These are phyloP conservation scores for Lacerta viridis DNA, from an alignment of 2,797 vertebrate genomes.

Conservation along the genomic window DNA sequence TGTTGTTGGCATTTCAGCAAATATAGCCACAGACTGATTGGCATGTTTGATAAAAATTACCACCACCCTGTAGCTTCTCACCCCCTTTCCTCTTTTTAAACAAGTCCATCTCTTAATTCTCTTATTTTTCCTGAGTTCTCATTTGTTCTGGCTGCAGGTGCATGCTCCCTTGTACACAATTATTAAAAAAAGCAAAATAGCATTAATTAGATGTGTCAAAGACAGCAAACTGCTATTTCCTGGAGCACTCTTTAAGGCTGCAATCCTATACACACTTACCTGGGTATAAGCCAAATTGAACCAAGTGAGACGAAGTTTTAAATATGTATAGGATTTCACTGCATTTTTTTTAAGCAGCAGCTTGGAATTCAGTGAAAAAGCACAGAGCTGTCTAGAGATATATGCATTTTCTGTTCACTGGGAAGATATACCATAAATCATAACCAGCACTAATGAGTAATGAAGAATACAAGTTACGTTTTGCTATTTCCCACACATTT, in stretches of 20 bases:
- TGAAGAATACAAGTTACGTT: constrained; percentile 23
- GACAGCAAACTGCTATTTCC: not conserved
- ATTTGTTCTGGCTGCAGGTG: not conserved
- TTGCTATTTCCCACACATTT: constrained; percentile 9
- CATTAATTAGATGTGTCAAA: not conserved
- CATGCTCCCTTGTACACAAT: not conserved
- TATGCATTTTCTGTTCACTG: constrained; percentile 12
- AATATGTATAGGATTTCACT: not conserved
- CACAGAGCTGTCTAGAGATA: constrained; percentile 13
- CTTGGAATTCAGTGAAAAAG: constrained; percentile 1
- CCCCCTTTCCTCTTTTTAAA: constrained; percentile 55
- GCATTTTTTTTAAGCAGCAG: not conserved
- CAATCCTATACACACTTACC: not conserved
- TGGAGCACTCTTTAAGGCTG: not conserved
- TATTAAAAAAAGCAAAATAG: no score
- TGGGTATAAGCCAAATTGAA: not conserved
- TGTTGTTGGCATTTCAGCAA: not conserved
- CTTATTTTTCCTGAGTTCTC: constrained; percentile 51
- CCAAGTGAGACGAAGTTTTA: not conserved
- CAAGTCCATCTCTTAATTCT: constrained; percentile 52
- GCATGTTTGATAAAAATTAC: constrained; percentile 17
- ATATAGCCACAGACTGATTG: not conserved
- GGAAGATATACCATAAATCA: constrained; percentile 13
- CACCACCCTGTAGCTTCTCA: constrained; percentile 46
- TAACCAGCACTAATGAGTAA: constrained; percentile 6